phyloP scores from a whole-genome alignment of 2,113 vertebrate species.

The Colistium nudipinnis region DNA sequence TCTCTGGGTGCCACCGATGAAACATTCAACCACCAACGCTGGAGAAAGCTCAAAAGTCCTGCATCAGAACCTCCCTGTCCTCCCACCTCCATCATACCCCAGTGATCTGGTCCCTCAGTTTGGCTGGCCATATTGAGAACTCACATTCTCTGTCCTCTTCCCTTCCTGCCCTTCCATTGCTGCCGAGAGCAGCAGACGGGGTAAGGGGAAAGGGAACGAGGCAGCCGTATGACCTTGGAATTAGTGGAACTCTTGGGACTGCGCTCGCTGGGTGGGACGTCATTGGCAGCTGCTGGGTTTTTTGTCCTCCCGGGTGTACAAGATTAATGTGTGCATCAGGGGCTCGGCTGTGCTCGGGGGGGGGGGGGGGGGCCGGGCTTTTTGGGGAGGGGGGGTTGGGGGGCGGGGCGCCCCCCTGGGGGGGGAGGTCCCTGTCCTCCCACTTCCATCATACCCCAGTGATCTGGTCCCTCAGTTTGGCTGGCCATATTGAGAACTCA shows the following conservation, averaged over 20 bases:
- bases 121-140: no score
- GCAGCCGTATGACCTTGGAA: conserved; percentile 80
- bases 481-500: conserved; percentile 37
- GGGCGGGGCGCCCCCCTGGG: no score
- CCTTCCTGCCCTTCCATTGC: conserved; percentile 46
- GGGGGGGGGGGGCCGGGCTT: conserved; percentile 33
- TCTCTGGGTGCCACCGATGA: conserved; percentile 58
- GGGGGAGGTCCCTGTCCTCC: no score
- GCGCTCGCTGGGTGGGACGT: conserved; percentile 77
- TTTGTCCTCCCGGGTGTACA: conserved; percentile 66
- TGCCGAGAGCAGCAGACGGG: conserved; percentile 55
- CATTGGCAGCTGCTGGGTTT: conserved; percentile 76
- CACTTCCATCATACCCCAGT: no score
- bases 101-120: conserved; percentile 47
- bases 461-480: no score
- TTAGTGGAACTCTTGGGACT: conserved; percentile 80
- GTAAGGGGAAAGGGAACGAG: conserved; percentile 54
- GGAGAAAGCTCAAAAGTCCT: conserved; percentile 41
- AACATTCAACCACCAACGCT: conserved; percentile 65
- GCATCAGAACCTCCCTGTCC: conserved; percentile 51
- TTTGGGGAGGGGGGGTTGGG: conserved; percentile 35
- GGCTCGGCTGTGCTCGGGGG: conserved; percentile 50
- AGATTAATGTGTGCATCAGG: conserved; percentile 70
- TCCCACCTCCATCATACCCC: conserved; percentile 56
- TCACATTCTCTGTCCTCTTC: conserved; percentile 17